phyloP scores from a whole-genome alignment of 2,797 vertebrate genomes.

The Emydoidea blandingii region DNA sequence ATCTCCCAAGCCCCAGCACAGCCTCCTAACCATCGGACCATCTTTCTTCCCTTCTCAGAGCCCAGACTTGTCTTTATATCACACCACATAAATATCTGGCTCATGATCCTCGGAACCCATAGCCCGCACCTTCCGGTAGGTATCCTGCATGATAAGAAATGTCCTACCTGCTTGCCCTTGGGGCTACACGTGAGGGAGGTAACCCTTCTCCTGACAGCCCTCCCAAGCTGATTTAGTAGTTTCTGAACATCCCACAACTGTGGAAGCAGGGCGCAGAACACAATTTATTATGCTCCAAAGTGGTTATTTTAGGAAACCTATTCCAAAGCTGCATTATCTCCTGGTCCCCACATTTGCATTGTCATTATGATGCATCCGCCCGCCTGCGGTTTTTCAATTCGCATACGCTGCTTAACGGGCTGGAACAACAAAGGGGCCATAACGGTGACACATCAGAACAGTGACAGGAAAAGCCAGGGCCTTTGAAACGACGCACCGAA shows the following conservation, averaged over 20 bases:
- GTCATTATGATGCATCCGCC: background rate
- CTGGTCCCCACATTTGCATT: background rate
- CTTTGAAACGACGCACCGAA: background rate
- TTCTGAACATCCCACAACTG: fast-evolving
- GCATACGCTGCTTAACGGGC: background rate
- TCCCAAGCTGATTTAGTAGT: fast-evolving
- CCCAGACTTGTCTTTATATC: background rate
- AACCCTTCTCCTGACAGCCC: fast-evolving
- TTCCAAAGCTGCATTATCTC: background rate
- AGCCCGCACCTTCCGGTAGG: fast-evolving
- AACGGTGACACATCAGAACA: background rate
- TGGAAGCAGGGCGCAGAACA: too few species aligned
- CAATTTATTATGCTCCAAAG: background rate
- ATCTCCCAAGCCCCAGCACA: background rate
- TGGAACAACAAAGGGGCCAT: background rate
- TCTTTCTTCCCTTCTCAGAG: background rate
- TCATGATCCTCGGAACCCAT: fast-evolving
- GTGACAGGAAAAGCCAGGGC: background rate
- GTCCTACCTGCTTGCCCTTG: background rate
- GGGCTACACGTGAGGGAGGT: fast-evolving
- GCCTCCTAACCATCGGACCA: background rate
- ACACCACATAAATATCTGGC: background rate
- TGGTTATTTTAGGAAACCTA: background rate
- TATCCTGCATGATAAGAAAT: background rate
- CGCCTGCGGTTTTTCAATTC: background rate